Evolutionary conservation across 2,113 vertebrate genomes (phyloP), one percentile per base, ranked within the genome.

Genomic region (Rhinolophus sinicus): DNA sequence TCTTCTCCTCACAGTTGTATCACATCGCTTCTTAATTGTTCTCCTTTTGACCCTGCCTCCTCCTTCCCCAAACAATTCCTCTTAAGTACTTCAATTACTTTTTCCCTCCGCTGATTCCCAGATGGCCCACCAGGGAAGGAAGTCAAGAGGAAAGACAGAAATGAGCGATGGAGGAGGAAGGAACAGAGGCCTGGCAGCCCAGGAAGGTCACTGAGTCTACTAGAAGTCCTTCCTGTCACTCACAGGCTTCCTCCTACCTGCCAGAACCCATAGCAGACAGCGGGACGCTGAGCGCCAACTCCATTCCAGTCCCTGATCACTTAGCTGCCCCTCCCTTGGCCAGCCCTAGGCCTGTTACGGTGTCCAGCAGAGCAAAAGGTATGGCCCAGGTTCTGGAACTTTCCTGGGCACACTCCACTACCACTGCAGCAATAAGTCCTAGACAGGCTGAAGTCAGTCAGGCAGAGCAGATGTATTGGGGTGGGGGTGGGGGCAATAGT

Each of bases 1-100:
- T 98, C 97, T 97, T 97, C 93, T 88, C 98, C 77, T 86, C 93
- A 97, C 97, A 96, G 92, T 98, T 98, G 98, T 94, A 97, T 96
- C 96, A 95, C 91, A 93, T 89, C 12, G 1, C 97, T 98, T 96
- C 98, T 96, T 97, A 97, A 3, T 0, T 87, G 98, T 97, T 97
- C 97, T 97, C 98, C 97, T 98, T 97, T 97, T 97, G 97, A 98
- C 98, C 97, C 96, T 96, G 92, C 80, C 94, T 75, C 88, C 84
- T 85, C 96, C 94, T 97, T 83, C 97, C 96, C 97, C 93, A 96
- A 97, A 97, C 94, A 97, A 97, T 95, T 91, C 90, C 83, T 85
- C 19, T 77, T 97, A 98, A 97, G 83, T 58, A 77, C 73, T 94
- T 97, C 7, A 0, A 88, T 98, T 95, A 78, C 90, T 97, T 97